Conservation (phyloP, 2,888 invertebrate species). For the Syrista parreyssii region DNA sequence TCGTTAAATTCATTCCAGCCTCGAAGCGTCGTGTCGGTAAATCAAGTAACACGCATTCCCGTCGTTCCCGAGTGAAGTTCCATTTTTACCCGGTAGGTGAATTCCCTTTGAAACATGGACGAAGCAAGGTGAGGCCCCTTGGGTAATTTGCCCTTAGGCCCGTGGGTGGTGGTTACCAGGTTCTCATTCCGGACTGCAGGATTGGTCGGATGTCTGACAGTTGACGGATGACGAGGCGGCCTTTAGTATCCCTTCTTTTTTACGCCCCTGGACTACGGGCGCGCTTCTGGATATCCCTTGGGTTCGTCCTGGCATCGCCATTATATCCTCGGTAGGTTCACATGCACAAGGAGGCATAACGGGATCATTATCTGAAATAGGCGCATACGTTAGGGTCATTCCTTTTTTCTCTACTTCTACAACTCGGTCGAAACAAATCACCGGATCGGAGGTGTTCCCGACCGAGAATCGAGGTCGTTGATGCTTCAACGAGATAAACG, state of each 20-base stretch:
- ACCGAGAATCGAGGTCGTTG: constrained; percentile 19
- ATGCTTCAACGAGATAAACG: constrained; percentile 26
- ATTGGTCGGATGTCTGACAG: constrained; percentile 64
- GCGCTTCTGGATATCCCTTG: not conserved
- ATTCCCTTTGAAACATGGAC: constrained; percentile 25
- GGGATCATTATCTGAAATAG: constrained; percentile 58
- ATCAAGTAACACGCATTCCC: constrained; percentile 25
- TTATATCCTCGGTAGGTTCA: constrained; percentile 42
- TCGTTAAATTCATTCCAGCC: not conserved
- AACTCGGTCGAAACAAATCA: constrained; percentile 21
- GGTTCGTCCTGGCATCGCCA: constrained; percentile 45
- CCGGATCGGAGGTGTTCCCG: constrained; percentile 25
- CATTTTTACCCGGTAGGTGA: constrained; percentile 14
- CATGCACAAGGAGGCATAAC: constrained; percentile 35
- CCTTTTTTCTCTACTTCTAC: not conserved
- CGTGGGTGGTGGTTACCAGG: constrained; percentile 53
- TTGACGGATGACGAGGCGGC: constrained; percentile 66
- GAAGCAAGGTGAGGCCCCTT: constrained; percentile 25
- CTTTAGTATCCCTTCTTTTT: constrained; percentile 44
- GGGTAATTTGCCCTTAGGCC: constrained; percentile 51
- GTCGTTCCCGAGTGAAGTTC: constrained; percentile 21
- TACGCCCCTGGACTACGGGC: constrained; percentile 49
- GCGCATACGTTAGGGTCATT: constrained; percentile 43
- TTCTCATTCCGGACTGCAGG: constrained; percentile 50
- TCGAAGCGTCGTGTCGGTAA: not conserved